Conservation (phyloP, 2,113 vertebrate species). For the Callipepla californica region DNA sequence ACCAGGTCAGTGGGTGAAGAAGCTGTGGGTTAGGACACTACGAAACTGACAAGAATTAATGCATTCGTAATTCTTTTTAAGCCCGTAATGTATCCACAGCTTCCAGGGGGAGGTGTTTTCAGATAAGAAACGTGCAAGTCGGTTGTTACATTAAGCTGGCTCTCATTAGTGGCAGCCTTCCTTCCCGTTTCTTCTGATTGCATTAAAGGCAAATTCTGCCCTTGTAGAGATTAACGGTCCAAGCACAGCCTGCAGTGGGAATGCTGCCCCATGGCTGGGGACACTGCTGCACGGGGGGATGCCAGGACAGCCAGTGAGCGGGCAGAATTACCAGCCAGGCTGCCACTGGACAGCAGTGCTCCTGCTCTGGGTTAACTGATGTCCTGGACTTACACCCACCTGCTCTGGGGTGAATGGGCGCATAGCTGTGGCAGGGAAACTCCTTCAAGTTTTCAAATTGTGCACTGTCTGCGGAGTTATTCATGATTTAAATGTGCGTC, state of each 20-base stretch:
- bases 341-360: not conserved
- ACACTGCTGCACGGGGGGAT: not conserved
- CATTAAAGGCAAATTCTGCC: slow-evolving; percentile 62
- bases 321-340: not conserved
- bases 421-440: not conserved
- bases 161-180: slow-evolving; percentile 58
- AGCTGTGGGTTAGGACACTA: slow-evolving; percentile 65
- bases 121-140: slow-evolving; percentile 69
- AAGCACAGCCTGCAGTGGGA: slow-evolving; percentile 24
- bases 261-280: not conserved
- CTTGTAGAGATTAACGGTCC: slow-evolving; percentile 54
- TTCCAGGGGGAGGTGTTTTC: slow-evolving; percentile 69
- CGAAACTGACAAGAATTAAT: slow-evolving; percentile 73
- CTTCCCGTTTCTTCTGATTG: slow-evolving; percentile 23
- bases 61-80: slow-evolving; percentile 71
- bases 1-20: slow-evolving; percentile 62
- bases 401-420: not conserved
- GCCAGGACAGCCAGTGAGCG: not conserved
- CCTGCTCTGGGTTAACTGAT: not conserved
- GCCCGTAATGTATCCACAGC: slow-evolving; percentile 63
- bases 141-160: slow-evolving; percentile 62
- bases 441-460: not conserved
- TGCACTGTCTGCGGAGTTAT: not conserved
- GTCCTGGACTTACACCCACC: not conserved
- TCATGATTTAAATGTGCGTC: slow-evolving; percentile 16